Evolutionary conservation across 2,888 invertebrate genomes (phyloP).

Genomic region (Lacanobia wlatinum): DNA sequence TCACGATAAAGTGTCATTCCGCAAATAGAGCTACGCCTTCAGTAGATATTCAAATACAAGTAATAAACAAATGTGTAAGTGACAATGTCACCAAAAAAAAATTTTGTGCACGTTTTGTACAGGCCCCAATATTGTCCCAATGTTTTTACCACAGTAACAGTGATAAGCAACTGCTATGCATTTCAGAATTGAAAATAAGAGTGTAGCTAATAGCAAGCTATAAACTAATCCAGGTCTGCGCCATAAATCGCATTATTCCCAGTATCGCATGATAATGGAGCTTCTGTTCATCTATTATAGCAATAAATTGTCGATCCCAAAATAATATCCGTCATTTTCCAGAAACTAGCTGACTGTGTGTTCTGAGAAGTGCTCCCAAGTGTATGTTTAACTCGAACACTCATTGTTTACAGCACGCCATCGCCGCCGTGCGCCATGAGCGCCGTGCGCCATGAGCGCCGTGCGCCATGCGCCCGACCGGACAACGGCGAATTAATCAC

Average conservation of each 20-base stretch:
- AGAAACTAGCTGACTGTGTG: conserved; percentile 39
- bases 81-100: no score
- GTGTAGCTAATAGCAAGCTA: not conserved
- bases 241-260: conserved; percentile 41
- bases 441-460: no score
- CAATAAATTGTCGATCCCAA: conserved; percentile 55
- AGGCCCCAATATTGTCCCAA: not conserved
- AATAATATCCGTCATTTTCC: conserved; percentile 46
- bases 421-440: not conserved
- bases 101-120: no score
- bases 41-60: no score
- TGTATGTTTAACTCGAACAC: conserved; percentile 38
- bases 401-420: conserved; percentile 53
- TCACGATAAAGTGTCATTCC: not conserved
- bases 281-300: conserved; percentile 40
- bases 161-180: no score
- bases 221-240: not conserved
- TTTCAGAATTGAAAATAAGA: not conserved
- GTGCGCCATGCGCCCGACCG: not conserved
- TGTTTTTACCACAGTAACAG: not conserved
- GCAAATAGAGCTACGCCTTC: not conserved
- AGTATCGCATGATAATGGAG: conserved; percentile 31
- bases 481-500: conserved; percentile 41
- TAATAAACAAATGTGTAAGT: not conserved
- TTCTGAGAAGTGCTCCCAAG: conserved; percentile 48